Evolutionary conservation across 2,888 invertebrate genomes (phyloP).

Genomic region (Caenorhabditis becei): DNA sequence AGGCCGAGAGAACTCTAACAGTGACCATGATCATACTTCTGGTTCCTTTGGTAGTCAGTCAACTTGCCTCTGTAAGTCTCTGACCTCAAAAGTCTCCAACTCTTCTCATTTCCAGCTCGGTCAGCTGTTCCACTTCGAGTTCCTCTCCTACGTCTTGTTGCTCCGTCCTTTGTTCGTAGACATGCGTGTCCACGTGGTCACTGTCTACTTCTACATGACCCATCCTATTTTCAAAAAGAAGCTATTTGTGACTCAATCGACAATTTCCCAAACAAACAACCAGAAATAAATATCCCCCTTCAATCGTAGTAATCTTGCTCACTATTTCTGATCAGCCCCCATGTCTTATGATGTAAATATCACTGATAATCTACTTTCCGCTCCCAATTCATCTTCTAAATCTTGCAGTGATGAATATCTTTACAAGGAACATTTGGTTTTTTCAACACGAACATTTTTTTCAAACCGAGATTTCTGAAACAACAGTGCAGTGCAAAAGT

Average conservation of each 20-base stretch:
- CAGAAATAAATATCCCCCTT: not conserved
- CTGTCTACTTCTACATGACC: constrained; percentile 31
- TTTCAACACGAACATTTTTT: too few relatives aligned
- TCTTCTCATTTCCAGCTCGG: not conserved
- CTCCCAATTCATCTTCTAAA: not conserved
- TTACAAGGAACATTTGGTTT: too few relatives aligned
- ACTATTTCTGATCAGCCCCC: too few relatives aligned
- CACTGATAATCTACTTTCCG: not conserved
- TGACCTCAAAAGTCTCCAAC: not conserved
- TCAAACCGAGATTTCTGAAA: too few relatives aligned
- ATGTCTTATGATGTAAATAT: too few relatives aligned
- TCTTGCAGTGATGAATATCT: too few relatives aligned
- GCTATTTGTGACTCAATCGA: not conserved
- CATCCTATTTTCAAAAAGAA: constrained; percentile 34
- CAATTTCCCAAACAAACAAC: not conserved
- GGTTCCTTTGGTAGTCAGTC: constrained; percentile 14
- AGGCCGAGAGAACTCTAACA: constrained; percentile 26
- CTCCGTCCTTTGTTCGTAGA: constrained; percentile 32
- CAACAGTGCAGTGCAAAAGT: too few relatives aligned
- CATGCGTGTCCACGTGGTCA: constrained; percentile 34
- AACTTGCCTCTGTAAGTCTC: constrained; percentile 7
- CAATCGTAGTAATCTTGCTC: too few relatives aligned
- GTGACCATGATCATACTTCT: constrained; percentile 33
- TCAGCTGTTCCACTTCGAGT: constrained; percentile 7
- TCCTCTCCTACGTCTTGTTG: constrained; percentile 25